A percentile compares a stretch with the other conserved stretches of the same genome.
Conservation (phyloP, 2,888 invertebrate genomes). For the Habrosyne pyritoides region DNA sequence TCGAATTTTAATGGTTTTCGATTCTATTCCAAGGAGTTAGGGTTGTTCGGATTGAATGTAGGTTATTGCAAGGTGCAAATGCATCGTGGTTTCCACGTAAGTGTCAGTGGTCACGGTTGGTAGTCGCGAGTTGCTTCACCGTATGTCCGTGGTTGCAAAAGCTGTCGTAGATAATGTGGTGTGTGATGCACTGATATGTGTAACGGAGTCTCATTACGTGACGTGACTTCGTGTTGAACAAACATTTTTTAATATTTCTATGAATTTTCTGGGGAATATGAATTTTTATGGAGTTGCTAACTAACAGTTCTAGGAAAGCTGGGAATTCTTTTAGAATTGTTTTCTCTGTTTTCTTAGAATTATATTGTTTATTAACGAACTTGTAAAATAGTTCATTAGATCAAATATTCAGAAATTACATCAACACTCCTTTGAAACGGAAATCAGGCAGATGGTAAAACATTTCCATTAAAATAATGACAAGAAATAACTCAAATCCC, state of each 20-base stretch:
- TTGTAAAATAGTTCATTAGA: background rate
- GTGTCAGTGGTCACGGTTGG: conserved; percentile 74
- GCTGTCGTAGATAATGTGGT: conserved; percentile 67
- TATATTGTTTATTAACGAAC: background rate
- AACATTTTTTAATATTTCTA: conserved; percentile 21
- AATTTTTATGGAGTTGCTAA: background rate
- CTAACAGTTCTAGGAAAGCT: background rate
- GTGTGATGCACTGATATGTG: conserved; percentile 65
- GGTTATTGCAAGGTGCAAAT: conserved; percentile 25
- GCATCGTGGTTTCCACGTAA: conserved; percentile 45
- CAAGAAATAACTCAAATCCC: background rate
- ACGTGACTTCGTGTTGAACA: conserved; percentile 39
- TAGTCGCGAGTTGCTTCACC: conserved; percentile 64
- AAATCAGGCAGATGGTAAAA: too few relatives aligned
- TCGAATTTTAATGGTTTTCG: background rate
- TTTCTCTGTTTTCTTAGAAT: background rate
- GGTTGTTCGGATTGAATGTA: conserved; percentile 12
- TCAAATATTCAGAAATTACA: background rate
- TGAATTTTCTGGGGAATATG: conserved; percentile 5
- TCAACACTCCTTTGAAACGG: background rate
- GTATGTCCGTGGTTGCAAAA: conserved; percentile 68
- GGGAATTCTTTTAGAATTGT: background rate
- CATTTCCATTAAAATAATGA: background rate
- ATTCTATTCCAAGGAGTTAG: background rate
- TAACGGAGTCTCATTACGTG: conserved; percentile 70